These are phyloP conservation scores for Macquaria ambigua DNA, from an alignment of 2,113 vertebrate genomes.

Conservation along the genomic window DNA sequence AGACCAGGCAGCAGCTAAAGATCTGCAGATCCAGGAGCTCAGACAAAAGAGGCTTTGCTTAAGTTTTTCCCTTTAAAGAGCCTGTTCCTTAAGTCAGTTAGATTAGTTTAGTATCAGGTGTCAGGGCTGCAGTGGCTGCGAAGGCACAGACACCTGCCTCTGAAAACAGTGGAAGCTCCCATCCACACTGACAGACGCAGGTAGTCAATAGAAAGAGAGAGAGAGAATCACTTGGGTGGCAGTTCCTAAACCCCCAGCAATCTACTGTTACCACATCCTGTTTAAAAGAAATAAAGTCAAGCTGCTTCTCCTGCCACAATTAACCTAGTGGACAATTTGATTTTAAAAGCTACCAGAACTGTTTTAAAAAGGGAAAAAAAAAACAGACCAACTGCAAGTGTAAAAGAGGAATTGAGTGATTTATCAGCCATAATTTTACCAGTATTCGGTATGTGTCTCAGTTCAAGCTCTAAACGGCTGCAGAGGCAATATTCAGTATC, in stretches of 20 bases:
- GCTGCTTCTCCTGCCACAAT: neutral
- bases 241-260: conserved; percentile 30
- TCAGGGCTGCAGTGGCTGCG: conserved; percentile 68
- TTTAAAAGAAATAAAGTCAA: conserved; percentile 3
- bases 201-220: conserved; percentile 7
- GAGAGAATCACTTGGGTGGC: conserved; percentile 58
- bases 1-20: conserved; percentile 47
- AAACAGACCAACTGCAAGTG: too few relatives aligned
- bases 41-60: conserved; percentile 79
- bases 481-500: neutral
- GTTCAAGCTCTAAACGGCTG: neutral
- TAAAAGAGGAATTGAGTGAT: neutral
- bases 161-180: conserved; percentile 52
- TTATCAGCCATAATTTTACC: neutral
- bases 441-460: neutral
- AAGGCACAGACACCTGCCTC: conserved; percentile 74
- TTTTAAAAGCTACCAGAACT: neutral
- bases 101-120: conserved; percentile 82
- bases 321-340: neutral
- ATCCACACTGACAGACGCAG: conserved; percentile 58
- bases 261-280: conserved; percentile 25
- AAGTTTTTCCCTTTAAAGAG: conserved; percentile 75
- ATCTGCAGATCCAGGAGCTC: conserved; percentile 66
- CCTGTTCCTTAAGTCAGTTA: conserved; percentile 74
- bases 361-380: neutral